Base-by-base conservation (phyloP, 2,888 invertebrate species). In the Piscicola geometra region DNA sequence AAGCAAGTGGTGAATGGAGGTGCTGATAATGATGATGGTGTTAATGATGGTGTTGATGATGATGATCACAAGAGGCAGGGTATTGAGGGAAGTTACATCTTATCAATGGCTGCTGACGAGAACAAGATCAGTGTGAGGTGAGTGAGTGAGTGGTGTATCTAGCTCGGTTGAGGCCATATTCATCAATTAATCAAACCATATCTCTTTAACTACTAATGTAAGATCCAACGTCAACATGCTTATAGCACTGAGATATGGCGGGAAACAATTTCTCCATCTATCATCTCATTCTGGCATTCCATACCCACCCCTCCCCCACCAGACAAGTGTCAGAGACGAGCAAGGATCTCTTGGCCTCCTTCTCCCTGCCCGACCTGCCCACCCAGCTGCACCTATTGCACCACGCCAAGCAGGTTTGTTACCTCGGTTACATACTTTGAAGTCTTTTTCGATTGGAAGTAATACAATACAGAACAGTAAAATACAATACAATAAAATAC, bases 31-130 rank as follows among this genome's bases (percentile, higher is more conserved):
- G 21, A 64, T 30, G 3, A 25, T 71, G 56, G 15, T 12, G 33
- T 32, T 5, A 72, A 56, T 35, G 72, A 56, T 5, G 56, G 36
- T 1, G 64, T 56, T n/a, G 69, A 47, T 60, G 30, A 73, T 50
- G n/a, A n/a, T 36, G 33, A 74, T 9, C 66, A 47, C 0, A 25
- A n/a, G 21, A 18, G n/a, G 32, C 28, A 5, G 1, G 47, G 72
- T n/a, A 52, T 74, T 25, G 76, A 77, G 1, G 74, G 77, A 52
- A 76, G 76, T 21, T 84, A 84, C 79, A 83, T 84, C 76, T 68
- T 85, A 67, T 83, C 85, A 0, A 82, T 83, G 52, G 84, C 85
- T 52, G 67, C 80, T 33, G 82, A 82, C 79, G 85, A 85, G 77
- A 79, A 83, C 77, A 80, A 83, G 28, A 79, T 85, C 28, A 84